A percentile compares a stretch with the other conserved stretches of the same genome.
Evolutionary conservation across 2,113 vertebrate species (phyloP).

Genomic region (Laticauda colubrina): DNA sequence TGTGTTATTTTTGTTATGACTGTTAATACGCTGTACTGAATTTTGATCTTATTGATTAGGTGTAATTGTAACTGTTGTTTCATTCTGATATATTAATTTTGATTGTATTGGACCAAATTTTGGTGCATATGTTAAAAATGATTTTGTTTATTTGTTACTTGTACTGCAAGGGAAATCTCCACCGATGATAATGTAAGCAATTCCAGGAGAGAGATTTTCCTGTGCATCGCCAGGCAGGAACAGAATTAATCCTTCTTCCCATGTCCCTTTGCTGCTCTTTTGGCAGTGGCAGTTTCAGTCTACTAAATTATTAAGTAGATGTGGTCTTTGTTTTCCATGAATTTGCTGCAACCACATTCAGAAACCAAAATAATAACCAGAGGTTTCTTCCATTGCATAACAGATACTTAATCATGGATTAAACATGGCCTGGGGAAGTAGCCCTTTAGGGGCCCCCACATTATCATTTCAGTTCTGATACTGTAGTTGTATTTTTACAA

Average conservation of each 20-base stretch:
- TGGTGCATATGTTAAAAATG: neutral
- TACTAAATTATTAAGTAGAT: neutral
- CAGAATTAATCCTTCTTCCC: neutral
- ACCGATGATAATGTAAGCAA: neutral
- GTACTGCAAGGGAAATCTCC: neutral
- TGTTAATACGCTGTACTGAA: neutral
- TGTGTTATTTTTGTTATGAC: neutral
- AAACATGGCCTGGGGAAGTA: neutral
- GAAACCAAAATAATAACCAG: neutral
- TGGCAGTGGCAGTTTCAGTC: neutral
- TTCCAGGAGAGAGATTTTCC: neutral
- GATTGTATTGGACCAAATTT: neutral
- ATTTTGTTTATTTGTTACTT: neutral
- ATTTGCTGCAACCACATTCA: neutral
- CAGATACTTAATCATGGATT: neutral
- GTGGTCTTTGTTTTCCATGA: neutral
- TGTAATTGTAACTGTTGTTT: neutral
- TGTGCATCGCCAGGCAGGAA: neutral
- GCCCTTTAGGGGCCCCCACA: neutral
- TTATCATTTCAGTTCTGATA: neutral
- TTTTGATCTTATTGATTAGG: neutral
- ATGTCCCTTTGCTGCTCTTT: neutral
- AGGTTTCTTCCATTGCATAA: neutral
- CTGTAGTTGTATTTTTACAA: neutral
- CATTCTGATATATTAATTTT: neutral